Percentiles rank a stretch among this genome's conserved stretches.
Conservation (phyloP, 2,797 vertebrate species). For the Alca torda region DNA sequence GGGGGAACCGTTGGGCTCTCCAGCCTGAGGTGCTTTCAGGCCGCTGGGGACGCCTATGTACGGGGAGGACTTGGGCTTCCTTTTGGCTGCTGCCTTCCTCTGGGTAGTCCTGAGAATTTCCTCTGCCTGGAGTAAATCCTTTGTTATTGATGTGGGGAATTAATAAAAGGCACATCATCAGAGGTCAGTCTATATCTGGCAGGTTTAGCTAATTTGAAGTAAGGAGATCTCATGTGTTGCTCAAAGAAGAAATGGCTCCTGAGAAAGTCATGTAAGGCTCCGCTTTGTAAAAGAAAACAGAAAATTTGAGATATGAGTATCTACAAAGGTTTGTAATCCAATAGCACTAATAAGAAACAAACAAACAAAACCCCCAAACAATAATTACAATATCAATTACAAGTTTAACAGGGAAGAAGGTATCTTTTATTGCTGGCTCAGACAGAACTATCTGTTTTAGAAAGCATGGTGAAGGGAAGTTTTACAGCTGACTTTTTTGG, state of each 20-base stretch:
- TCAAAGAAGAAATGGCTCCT: not conserved
- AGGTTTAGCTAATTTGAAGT: not conserved
- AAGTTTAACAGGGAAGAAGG: not conserved
- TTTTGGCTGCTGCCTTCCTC: not conserved
- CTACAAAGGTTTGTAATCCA: not conserved
- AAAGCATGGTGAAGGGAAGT: not conserved
- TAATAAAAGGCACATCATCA: not conserved
- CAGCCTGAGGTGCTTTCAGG: not conserved
- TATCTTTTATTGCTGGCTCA: not conserved
- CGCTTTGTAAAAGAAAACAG: not conserved
- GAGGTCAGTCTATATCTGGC: not conserved
- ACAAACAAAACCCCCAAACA: no score
- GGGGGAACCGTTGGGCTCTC: not conserved
- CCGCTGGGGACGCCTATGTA: not conserved
- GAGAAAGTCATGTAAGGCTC: not conserved
- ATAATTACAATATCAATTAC: not conserved
- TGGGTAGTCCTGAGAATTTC: not conserved
- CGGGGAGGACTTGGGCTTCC: not conserved
- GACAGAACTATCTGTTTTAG: not conserved
- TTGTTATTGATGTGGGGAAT: not conserved
- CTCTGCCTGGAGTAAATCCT: not conserved
- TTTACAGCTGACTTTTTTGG: not conserved
- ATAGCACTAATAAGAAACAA: not conserved
- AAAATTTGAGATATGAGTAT: not conserved
- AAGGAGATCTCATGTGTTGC: not conserved